Percentiles rank a stretch among this genome's conserved stretches.
Conservation (phyloP, 2,113 vertebrate genomes). For the Hippocampus abdominalis region DNA sequence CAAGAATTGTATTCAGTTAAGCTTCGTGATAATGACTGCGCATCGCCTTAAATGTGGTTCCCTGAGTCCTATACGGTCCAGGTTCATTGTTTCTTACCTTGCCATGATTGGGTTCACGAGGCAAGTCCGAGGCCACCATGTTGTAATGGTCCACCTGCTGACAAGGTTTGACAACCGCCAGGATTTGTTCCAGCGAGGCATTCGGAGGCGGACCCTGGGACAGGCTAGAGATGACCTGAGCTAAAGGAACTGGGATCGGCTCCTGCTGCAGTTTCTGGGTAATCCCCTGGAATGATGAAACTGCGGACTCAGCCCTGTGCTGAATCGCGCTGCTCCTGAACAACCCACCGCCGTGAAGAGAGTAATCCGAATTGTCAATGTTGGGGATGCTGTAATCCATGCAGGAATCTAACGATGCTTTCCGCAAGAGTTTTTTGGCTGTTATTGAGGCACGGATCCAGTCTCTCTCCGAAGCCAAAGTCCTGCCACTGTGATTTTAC, state of each 20-base stretch:
- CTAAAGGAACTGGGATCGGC: slow-evolving; percentile 42
- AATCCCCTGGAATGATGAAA: slow-evolving; percentile 40
- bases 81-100: slow-evolving; percentile 56
- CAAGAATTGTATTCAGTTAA: neutral
- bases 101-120: slow-evolving; percentile 37
- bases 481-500: slow-evolving; percentile 47
- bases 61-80: neutral
- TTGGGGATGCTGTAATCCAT: slow-evolving; percentile 43
- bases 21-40: neutral
- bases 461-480: slow-evolving; percentile 25
- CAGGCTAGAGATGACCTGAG: slow-evolving; percentile 58
- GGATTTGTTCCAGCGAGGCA: slow-evolving; percentile 60
- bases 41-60: neutral
- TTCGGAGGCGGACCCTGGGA: slow-evolving; percentile 57
- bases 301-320: slow-evolving; percentile 10
- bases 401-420: slow-evolving; percentile 38
- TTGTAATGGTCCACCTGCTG: slow-evolving; percentile 50
- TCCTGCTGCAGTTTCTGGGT: slow-evolving; percentile 53
- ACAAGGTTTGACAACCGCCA: slow-evolving; percentile 50
- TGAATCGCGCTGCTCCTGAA: slow-evolving; percentile 26
- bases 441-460: slow-evolving; percentile 34
- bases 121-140: slow-evolving; percentile 43
- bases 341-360: slow-evolving; percentile 17
- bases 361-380: slow-evolving; percentile 30
- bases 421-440: slow-evolving; percentile 40